These are phyloP conservation scores for Orchestia grillus DNA, from an alignment of 1,140 invertebrate species.

Conservation along the genomic window DNA sequence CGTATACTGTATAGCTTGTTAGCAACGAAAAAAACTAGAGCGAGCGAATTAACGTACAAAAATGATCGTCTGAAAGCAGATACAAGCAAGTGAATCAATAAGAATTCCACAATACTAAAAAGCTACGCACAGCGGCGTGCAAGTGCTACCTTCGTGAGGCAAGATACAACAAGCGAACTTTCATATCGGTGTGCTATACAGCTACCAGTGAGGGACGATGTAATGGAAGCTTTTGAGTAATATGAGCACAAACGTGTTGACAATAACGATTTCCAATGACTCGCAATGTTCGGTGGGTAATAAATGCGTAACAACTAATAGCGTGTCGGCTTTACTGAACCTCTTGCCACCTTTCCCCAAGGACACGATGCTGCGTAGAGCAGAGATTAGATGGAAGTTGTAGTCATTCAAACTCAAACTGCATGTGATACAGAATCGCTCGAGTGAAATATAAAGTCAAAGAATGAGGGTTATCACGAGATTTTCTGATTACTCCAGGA, in stretches of 20 bases:
- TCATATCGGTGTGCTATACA: background rate
- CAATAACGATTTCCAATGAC: conserved; percentile 1
- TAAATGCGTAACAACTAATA: background rate
- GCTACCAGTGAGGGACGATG: background rate
- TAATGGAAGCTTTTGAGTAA: background rate
- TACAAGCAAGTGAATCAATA: background rate
- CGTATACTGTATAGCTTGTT: background rate
- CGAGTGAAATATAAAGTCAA: background rate
- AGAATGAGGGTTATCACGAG: background rate
- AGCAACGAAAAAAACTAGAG: background rate
- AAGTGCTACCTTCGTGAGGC: background rate
- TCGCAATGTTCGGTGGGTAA: background rate
- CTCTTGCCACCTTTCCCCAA: background rate
- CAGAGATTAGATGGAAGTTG: background rate
- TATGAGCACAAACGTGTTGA: background rate
- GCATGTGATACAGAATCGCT: background rate
- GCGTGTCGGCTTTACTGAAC: background rate
- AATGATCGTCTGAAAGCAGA: background rate
- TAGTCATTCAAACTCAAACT: background rate
- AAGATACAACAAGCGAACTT: background rate
- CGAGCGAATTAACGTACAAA: background rate
- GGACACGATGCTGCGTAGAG: background rate
- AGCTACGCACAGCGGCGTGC: background rate
- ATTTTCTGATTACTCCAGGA: background rate
- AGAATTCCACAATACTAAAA: background rate